A percentile compares a stretch with the other conserved stretches of the same genome.
Conservation (phyloP, 2,797 vertebrate genomes). For the Lagodon rhomboides region DNA sequence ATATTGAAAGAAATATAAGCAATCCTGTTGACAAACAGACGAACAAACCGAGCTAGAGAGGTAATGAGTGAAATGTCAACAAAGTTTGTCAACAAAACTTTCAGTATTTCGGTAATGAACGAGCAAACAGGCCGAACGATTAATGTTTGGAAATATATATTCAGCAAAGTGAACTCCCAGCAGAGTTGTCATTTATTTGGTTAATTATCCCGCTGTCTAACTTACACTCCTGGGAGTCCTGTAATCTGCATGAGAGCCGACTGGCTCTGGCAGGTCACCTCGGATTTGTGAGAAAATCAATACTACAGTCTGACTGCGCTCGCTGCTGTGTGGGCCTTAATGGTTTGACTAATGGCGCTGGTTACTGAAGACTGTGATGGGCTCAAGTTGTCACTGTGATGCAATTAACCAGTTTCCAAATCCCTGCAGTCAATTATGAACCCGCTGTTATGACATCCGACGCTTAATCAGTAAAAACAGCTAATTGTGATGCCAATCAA, state of each 20-base stretch:
- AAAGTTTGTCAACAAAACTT: slow-evolving; percentile 20
- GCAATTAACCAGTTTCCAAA: slow-evolving; percentile 57
- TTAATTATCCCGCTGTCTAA: slow-evolving; percentile 60
- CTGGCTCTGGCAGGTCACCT: slow-evolving; percentile 76
- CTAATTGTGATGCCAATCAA: slow-evolving; percentile 46
- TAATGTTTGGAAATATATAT: slow-evolving; percentile 55
- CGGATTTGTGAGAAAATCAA: slow-evolving; percentile 80
- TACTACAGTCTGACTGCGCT: slow-evolving; percentile 65
- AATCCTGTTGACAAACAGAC: too few species aligned
- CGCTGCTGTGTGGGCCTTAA: slow-evolving; percentile 64
- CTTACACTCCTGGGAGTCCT: slow-evolving; percentile 66
- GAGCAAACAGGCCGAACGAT: slow-evolving; percentile 9
- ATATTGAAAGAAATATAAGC: too few species aligned
- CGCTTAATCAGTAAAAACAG: slow-evolving; percentile 48
- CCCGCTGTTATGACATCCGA: slow-evolving; percentile 44
- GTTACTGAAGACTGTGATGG: slow-evolving; percentile 63
- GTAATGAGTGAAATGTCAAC: slow-evolving; percentile 18
- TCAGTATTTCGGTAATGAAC: slow-evolving; percentile 28
- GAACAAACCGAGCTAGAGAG: too few species aligned
- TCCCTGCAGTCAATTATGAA: slow-evolving; percentile 50
- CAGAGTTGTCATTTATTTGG: slow-evolving; percentile 65
- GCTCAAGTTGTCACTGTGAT: slow-evolving; percentile 66
- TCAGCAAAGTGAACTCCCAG: slow-evolving; percentile 49
- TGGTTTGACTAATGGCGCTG: slow-evolving; percentile 67
- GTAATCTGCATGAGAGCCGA: slow-evolving; percentile 73